Conservation (phyloP, 2,113 vertebrate genomes). For the Lepus europaeus region DNA sequence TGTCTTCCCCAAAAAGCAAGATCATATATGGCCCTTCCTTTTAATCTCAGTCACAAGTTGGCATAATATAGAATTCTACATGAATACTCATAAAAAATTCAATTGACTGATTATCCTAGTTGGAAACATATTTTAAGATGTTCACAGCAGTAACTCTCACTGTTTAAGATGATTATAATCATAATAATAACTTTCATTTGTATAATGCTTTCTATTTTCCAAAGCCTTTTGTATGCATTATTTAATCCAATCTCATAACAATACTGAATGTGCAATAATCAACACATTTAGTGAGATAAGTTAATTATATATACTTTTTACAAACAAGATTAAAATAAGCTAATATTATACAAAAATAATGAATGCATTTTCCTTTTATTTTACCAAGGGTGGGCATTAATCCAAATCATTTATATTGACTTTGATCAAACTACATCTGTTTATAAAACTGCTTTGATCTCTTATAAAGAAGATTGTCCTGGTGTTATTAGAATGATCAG, state of each 20-base stretch:
- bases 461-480: slow-evolving; percentile 82
- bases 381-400: slow-evolving; percentile 67
- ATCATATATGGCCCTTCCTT: background rate
- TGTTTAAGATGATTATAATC: slow-evolving; percentile 79
- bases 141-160: slow-evolving; percentile 80
- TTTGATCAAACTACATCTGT: slow-evolving; percentile 77
- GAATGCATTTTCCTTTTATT: slow-evolving; percentile 57
- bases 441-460: slow-evolving; percentile 81
- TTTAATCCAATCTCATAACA: slow-evolving; percentile 58
- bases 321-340: slow-evolving; percentile 81
- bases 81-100: background rate
- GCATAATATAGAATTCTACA: background rate
- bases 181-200: slow-evolving; percentile 63
- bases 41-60: background rate
- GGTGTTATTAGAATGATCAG: slow-evolving; percentile 76
- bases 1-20: background rate
- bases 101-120: slow-evolving; percentile 69
- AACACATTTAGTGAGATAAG: slow-evolving; percentile 80
- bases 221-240: slow-evolving; percentile 1
- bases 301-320: slow-evolving; percentile 72
- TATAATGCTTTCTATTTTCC: slow-evolving; percentile 53
- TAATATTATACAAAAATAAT: slow-evolving; percentile 73
- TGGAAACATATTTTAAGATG: slow-evolving; percentile 82
- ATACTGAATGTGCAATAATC: slow-evolving; percentile 62
- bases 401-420: slow-evolving; percentile 55